Percentiles rank a stretch among this genome's conserved stretches.
Conservation (phyloP, 2,797 vertebrate species). For the Paguma larvata region DNA sequence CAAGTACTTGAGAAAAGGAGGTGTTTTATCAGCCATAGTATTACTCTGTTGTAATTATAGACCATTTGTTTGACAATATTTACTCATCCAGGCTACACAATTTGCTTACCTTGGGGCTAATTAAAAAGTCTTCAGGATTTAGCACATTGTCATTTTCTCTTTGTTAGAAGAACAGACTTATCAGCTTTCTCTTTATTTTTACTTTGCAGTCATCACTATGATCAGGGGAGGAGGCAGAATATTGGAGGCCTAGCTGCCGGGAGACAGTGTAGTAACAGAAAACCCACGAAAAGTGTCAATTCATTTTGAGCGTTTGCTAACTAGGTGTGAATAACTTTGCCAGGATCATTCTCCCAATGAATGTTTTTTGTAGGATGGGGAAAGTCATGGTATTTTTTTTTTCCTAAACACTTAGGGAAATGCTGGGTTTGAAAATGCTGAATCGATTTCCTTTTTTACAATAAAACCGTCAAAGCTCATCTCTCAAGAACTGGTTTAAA, state of each 20-base stretch:
- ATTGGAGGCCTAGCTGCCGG: neutral
- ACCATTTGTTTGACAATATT: slow-evolving; percentile 51
- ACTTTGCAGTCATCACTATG: neutral
- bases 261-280: neutral
- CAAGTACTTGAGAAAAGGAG: slow-evolving; percentile 3
- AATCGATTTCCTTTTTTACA: neutral
- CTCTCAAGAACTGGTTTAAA: slow-evolving; percentile 7
- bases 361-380: neutral
- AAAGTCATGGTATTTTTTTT: neutral
- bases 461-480: neutral
- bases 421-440: neutral
- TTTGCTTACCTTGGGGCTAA: slow-evolving; percentile 53
- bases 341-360: neutral
- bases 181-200: neutral
- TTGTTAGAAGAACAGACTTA: slow-evolving; percentile 23
- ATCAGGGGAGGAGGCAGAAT: neutral
- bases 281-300: neutral
- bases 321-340: neutral
- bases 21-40: slow-evolving; percentile 10
- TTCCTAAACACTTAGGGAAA: neutral
- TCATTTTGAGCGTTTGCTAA: slow-evolving; percentile 16
- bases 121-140: slow-evolving; percentile 56
- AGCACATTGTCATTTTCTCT: slow-evolving; percentile 36
- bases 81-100: neutral
- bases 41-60: slow-evolving; percentile 34